Conservation (phyloP, 2,888 invertebrate species). For the Drosophila rellima region DNA sequence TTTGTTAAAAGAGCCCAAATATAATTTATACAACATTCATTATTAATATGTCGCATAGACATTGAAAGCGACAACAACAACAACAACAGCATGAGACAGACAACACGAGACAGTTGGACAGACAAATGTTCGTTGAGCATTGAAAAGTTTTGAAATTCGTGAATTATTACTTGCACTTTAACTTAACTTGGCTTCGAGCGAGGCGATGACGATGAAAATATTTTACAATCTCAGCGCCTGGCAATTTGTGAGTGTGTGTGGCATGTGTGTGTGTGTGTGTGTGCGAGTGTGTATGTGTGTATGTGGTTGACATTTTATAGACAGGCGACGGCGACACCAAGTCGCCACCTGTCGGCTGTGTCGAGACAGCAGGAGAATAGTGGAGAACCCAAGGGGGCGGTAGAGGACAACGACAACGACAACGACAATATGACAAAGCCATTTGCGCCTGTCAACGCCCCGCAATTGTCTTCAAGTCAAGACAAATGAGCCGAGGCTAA, state of each 20-base stretch:
- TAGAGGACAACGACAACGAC: constrained; percentile 12
- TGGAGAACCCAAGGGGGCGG: not conserved
- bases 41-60: constrained; percentile 78
- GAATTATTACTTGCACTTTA: constrained; percentile 82
- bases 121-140: constrained; percentile 54
- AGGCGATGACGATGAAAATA: constrained; percentile 73
- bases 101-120: constrained; percentile 5
- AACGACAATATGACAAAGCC: constrained; percentile 65
- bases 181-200: constrained; percentile 75
- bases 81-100: constrained; percentile 20
- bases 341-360: constrained; percentile 74
- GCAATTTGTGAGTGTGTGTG: constrained; percentile 45
- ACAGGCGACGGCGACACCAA: constrained; percentile 62
- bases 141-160: constrained; percentile 77
- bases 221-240: constrained; percentile 66
- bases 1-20: constrained; percentile 55
- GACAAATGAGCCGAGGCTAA: constrained; percentile 62
- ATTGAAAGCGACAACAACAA: constrained; percentile 64
- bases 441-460: constrained; percentile 80
- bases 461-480: constrained; percentile 66
- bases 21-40: constrained; percentile 77
- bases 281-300: constrained; percentile 9
- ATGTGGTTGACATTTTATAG: constrained; percentile 59
- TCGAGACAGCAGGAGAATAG: constrained; percentile 11
- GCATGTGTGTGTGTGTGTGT: not conserved